A percentile compares a stretch with the other conserved stretches of the same genome.
Conservation (phyloP, 1,140 invertebrate species). For the Drosophila ercepeae region DNA sequence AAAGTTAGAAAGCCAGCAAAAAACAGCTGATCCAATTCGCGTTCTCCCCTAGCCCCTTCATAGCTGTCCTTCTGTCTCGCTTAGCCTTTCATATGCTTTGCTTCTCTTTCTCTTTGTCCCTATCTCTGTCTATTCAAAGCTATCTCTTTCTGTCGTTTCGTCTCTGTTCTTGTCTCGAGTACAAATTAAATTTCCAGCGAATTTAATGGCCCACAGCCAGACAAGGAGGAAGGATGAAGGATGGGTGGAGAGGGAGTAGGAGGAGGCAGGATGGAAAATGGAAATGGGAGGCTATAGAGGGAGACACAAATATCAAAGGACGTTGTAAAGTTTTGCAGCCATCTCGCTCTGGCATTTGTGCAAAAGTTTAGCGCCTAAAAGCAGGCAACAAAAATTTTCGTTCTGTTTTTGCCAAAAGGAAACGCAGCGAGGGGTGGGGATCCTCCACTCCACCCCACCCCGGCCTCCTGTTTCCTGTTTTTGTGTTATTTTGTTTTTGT, state of each 20-base stretch:
- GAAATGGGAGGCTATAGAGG: conserved; percentile 3
- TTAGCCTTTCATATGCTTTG: neutral
- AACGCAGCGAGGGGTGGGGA: too few species aligned
- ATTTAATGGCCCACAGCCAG: conserved; percentile 74
- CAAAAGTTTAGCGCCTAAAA: conserved; percentile 42
- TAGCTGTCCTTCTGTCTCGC: neutral
- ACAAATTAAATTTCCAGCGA: conserved; percentile 74
- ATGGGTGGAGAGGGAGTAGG: neutral
- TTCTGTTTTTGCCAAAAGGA: neutral
- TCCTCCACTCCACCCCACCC: neutral
- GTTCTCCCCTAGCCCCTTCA: neutral
- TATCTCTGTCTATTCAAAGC: neutral
- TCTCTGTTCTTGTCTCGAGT: conserved; percentile 57
- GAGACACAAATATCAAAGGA: conserved; percentile 39
- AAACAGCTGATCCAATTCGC: conserved; percentile 37
- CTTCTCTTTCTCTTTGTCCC: neutral
- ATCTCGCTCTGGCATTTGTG: conserved; percentile 13
- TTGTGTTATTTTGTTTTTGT: neutral
- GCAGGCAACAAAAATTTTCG: conserved; percentile 27
- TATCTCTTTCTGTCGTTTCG: conserved; percentile 13
- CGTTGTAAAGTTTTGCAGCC: conserved; percentile 27
- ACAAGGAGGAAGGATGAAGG: neutral
- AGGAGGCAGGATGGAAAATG: neutral
- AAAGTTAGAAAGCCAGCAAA: conserved; percentile 23
- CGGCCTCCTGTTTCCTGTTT: neutral